Percentiles rank a stretch among this genome's conserved stretches.
Evolutionary conservation across 1,140 invertebrate species (phyloP).

Genomic region (Orchestia grillus): DNA sequence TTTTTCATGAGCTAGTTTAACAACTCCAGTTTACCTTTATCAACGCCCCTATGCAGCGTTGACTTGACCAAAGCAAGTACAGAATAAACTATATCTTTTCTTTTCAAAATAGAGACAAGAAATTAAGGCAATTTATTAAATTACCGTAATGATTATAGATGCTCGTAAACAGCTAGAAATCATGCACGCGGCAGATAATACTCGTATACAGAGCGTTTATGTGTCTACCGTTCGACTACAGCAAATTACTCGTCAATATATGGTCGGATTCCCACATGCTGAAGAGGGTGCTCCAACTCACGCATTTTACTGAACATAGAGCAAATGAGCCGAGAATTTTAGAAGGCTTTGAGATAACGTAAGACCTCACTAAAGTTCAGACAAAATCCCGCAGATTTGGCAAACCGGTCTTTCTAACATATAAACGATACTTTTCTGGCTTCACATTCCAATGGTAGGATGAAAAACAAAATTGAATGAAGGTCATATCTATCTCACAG

Average conservation of each 20-base stretch:
- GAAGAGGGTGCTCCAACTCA: background rate
- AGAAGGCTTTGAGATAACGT: background rate
- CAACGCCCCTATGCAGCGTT: too few species aligned
- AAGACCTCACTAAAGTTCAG: background rate
- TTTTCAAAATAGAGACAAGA: too few species aligned
- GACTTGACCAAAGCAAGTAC: too few species aligned
- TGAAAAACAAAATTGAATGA: too few species aligned
- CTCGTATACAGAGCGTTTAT: background rate
- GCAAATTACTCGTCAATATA: background rate
- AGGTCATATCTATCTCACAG: too few species aligned
- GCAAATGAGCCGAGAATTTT: background rate
- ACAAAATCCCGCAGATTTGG: background rate
- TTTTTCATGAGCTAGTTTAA: too few species aligned
- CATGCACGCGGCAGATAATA: background rate
- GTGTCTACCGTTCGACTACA: background rate
- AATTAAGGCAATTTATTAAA: too few species aligned
- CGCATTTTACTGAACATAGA: background rate
- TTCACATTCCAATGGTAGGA: too few species aligned
- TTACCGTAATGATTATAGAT: too few species aligned
- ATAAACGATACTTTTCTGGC: too few species aligned
- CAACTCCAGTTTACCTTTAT: too few species aligned
- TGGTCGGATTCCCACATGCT: background rate
- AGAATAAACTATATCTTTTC: too few species aligned
- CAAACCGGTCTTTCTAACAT: background rate
- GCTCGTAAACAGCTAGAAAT: background rate